Conservation (phyloP, 2,113 vertebrate genomes). For the Bambusicola thoracicus region DNA sequence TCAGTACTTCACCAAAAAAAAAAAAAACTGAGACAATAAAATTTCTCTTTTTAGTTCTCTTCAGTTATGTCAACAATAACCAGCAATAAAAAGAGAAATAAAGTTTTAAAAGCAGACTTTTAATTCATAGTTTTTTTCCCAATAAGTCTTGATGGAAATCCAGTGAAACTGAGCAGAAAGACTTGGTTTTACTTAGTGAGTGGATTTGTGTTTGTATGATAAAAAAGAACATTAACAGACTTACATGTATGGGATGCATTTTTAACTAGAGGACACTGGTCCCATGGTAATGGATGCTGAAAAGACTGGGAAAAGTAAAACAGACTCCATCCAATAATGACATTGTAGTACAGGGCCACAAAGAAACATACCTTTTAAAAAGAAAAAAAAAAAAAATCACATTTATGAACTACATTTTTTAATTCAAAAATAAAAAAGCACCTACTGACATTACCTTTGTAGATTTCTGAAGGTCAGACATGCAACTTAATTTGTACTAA, state of each 20-base stretch:
- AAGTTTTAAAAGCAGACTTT: neutral
- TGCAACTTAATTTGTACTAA: neutral
- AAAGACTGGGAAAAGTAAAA: conserved; percentile 99
- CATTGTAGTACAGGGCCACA: conserved; percentile 97
- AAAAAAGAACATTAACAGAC: conserved; percentile 35
- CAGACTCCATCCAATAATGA: conserved; percentile 97
- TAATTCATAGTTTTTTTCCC: neutral
- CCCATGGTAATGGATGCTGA: conserved; percentile 95
- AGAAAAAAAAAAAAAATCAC: neutral
- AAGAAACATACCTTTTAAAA: conserved; percentile 91
- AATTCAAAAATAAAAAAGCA: neutral
- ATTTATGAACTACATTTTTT: neutral
- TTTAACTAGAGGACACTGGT: conserved; percentile 94
- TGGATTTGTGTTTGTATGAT: neutral
- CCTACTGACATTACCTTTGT: neutral
- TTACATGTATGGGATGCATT: conserved; percentile 90
- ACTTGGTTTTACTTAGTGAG: neutral
- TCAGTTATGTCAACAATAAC: neutral
- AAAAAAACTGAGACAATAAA: neutral
- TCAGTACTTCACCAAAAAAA: neutral
- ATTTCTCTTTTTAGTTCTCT: neutral
- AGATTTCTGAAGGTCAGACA: neutral
- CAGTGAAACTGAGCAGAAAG: neutral
- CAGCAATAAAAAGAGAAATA: neutral
- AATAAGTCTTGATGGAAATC: neutral